These are phyloP conservation scores for Trichogramma pretiosum DNA, from an alignment of 1,140 invertebrate species.

Conservation along the genomic window DNA sequence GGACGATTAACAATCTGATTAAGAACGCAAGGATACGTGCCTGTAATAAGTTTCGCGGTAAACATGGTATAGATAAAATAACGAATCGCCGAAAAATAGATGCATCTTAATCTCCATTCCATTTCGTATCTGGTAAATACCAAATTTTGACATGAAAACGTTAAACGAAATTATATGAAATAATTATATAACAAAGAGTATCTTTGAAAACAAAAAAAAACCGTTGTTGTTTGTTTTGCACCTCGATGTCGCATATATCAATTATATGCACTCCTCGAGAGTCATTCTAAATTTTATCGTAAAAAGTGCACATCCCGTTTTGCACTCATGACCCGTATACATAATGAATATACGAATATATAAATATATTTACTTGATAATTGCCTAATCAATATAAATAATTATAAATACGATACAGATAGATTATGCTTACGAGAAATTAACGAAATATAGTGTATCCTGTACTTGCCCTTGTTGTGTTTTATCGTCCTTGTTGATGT, in stretches of 20 bases:
- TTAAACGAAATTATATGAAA: conserved; percentile 6
- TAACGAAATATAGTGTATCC: too few relatives aligned
- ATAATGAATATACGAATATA: conserved; percentile 9
- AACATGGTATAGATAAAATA: too few relatives aligned
- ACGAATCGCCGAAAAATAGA: conserved; percentile 8
- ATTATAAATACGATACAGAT: too few relatives aligned
- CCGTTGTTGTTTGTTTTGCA: conserved; percentile 18
- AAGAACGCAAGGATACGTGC: too few relatives aligned
- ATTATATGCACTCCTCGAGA: too few relatives aligned
- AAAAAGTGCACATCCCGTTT: conserved; percentile 14
- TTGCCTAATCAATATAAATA: too few relatives aligned
- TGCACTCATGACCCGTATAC: conserved; percentile 12
- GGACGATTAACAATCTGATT: too few relatives aligned
- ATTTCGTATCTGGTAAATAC: too few relatives aligned
- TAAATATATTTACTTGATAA: conserved; percentile 5
- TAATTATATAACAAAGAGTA: background rate
- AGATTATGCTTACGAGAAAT: too few relatives aligned
- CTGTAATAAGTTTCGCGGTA: too few relatives aligned
- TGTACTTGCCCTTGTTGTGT: conserved; percentile 18
- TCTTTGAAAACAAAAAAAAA: background rate
- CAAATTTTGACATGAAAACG: too few relatives aligned
- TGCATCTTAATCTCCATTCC: background rate
- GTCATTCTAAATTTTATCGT: conserved; percentile 17
- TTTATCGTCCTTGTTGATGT: conserved; percentile 18
- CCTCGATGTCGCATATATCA: too few relatives aligned